phyloP scores from a whole-genome alignment of 2,888 invertebrate genomes.

The Argyresthia albistria region DNA sequence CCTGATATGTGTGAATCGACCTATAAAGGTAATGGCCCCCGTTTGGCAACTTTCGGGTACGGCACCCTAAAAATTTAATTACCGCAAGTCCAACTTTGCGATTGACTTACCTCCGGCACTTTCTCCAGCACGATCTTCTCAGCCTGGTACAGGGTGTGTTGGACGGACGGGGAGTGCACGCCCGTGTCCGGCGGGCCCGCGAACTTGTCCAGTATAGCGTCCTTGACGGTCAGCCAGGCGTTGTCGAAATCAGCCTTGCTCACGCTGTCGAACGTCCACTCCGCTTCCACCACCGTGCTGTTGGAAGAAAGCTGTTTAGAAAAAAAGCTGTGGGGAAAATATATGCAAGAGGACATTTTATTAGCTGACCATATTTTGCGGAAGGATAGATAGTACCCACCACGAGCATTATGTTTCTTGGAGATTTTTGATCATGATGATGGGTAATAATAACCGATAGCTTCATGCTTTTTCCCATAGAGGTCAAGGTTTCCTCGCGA shows the following conservation, averaged over 20 bases:
- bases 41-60: too few species aligned
- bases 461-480: too few species aligned
- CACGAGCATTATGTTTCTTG: too few species aligned
- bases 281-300: constrained; percentile 82
- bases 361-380: too few species aligned
- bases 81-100: not conserved
- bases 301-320: too few species aligned
- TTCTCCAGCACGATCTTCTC: constrained; percentile 78
- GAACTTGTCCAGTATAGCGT: constrained; percentile 81
- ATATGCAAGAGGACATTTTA: too few species aligned
- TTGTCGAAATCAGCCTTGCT: constrained; percentile 78
- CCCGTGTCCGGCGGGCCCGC: constrained; percentile 82
- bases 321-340: not conserved
- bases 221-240: constrained; percentile 79
- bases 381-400: too few species aligned
- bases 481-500: too few species aligned
- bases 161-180: constrained; percentile 83
- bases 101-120: constrained; percentile 74
- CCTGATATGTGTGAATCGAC: too few species aligned
- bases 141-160: constrained; percentile 82
- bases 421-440: too few species aligned
- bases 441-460: too few species aligned
- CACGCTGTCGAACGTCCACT: constrained; percentile 80
- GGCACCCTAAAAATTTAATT: not conserved
- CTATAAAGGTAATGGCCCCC: too few species aligned